Conservation (phyloP, 2,797 vertebrate species). For the Rhabdophis nuchalis region DNA sequence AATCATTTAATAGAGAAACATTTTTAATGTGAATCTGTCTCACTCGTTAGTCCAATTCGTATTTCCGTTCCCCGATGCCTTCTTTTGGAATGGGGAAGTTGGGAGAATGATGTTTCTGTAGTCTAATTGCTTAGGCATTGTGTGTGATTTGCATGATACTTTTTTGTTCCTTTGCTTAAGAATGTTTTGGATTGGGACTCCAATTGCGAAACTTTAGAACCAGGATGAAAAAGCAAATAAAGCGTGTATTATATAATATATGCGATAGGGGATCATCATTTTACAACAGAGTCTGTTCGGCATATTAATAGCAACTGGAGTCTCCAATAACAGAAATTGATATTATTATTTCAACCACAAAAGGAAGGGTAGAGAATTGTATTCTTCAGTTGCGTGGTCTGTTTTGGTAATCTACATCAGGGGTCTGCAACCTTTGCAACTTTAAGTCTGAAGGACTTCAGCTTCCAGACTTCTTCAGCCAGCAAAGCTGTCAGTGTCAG, state of each 20-base stretch:
- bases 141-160: background rate
- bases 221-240: background rate
- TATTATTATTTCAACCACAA: background rate
- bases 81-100: background rate
- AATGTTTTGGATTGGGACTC: background rate
- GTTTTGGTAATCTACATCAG: background rate
- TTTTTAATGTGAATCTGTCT: background rate
- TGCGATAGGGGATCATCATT: background rate
- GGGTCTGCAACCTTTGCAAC: too few species aligned
- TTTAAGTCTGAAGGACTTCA: too few species aligned
- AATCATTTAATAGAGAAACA: background rate
- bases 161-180: background rate
- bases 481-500: too few species aligned
- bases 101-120: background rate
- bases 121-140: background rate
- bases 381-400: background rate
- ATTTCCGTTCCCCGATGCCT: background rate
- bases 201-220: background rate
- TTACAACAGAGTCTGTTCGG: background rate
- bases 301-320: background rate
- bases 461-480: too few species aligned
- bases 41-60: background rate
- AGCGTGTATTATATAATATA: background rate
- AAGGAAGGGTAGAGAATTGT: background rate
- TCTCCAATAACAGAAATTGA: background rate